Percentiles rank a stretch among this genome's conserved stretches.
These are phyloP conservation scores for Spodoptera littoralis DNA, from an alignment of 2,888 invertebrate genomes.

Conservation along the genomic window DNA sequence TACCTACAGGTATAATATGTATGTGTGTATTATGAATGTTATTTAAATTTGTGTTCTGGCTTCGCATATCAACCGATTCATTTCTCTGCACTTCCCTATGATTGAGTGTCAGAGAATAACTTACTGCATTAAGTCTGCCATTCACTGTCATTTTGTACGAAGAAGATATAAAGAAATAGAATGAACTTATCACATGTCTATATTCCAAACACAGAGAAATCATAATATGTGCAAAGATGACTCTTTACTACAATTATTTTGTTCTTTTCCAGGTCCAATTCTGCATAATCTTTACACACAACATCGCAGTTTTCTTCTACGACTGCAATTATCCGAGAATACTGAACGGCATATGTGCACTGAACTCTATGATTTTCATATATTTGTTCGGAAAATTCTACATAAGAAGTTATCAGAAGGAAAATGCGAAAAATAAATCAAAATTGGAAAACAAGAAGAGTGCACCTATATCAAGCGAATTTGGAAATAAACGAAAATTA, in stretches of 20 bases:
- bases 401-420: conserved; percentile 39
- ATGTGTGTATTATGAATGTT: too few species aligned
- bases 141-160: too few species aligned
- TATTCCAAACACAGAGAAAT: too few species aligned
- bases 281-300: conserved; percentile 43
- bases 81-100: too few species aligned
- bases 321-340: conserved; percentile 38
- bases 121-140: too few species aligned
- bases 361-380: conserved; percentile 38
- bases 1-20: too few species aligned
- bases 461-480: conserved; percentile 6
- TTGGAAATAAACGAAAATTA: conserved; percentile 28
- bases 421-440: conserved; percentile 14
- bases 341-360: conserved; percentile 5
- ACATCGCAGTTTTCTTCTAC: conserved; percentile 48
- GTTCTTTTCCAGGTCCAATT: conserved; percentile 50
- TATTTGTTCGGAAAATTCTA: conserved; percentile 58
- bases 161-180: too few species aligned
- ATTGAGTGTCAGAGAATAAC: too few species aligned
- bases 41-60: too few species aligned
- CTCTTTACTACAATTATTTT: neutral
- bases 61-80: too few species aligned
- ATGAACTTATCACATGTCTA: too few species aligned
- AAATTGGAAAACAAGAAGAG: conserved; percentile 20
- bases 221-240: too few species aligned